Base-by-base conservation (phyloP, 92 coral and sea anemone species). In the Anthopleura xanthogrammica region DNA sequence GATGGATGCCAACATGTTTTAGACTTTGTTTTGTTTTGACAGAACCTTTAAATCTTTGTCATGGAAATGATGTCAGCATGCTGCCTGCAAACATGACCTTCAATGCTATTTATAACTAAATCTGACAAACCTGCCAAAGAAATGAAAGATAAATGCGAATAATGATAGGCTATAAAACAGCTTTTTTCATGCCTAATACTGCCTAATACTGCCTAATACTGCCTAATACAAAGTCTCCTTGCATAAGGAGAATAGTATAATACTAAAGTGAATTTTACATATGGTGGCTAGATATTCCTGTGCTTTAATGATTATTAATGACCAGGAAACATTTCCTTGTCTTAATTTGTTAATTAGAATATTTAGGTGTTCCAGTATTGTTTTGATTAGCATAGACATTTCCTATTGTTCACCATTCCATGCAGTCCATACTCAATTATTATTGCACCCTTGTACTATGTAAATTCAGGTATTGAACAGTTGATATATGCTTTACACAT, bases 271-370 rank as follows among this genome's bases (percentile, higher is more conserved):
- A 11, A 54, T 54, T 54, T 6, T 13, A 54, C 58, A 11, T 54
- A 54, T 11, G 14, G 2, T 54, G 14, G 16, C 2, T 2, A 54
- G 58, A 62, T 29, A n/a, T 62, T 62, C 70, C 70, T 20, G 36
- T 20, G 10, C 29, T 14, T 12, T 17, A 58, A 58, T 5, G n/a
- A 5, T 16, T 4, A 58, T 62, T 5, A 23, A 20, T 62, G 29
- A 68, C 43, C 74, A 68, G 16, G 74, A 68, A 68, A 68, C 74
- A 68, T 36, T 36, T 68, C 19, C 74, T 68, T 68, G 43, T 36
- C 42, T 68, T 3, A 43, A 24, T 68, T 36, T 24, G 40, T 68
- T 68, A 68, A 68, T 68, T 68, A 12, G 74, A 68, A 29, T 68
- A 68, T 29, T 68, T 68, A 23, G 74, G 42, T 68, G 74, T 36